These are phyloP conservation scores for Motacilla alba DNA, from an alignment of 2,113 vertebrate genomes.

Conservation along the genomic window DNA sequence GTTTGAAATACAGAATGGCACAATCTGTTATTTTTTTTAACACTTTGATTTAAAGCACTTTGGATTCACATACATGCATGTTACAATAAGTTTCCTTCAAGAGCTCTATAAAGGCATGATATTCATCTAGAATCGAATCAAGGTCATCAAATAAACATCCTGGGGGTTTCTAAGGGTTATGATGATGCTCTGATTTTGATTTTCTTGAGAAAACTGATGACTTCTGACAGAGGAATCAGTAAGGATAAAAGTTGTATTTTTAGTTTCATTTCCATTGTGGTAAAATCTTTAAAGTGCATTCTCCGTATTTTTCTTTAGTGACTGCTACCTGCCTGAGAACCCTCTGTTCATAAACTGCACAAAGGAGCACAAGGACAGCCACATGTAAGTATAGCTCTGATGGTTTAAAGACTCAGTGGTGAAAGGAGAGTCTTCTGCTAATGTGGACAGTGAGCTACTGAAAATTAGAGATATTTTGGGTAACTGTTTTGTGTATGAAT, in stretches of 20 bases:
- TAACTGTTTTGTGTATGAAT: neutral
- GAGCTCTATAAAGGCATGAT: neutral
- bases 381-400: slow-evolving; percentile 47
- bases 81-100: neutral
- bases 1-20: neutral
- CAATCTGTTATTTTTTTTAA: neutral
- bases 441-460: neutral
- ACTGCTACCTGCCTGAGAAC: slow-evolving; percentile 74
- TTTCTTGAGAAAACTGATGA: neutral
- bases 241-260: neutral
- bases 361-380: neutral
- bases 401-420: neutral
- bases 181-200: neutral
- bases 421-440: neutral
- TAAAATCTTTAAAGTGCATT: neutral
- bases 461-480: neutral
- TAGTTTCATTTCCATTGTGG: neutral
- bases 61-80: neutral
- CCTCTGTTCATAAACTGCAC: slow-evolving; percentile 76
- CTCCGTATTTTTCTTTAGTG: slow-evolving; percentile 53
- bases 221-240: neutral
- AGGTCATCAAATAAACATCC: neutral
- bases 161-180: neutral
- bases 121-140: neutral
- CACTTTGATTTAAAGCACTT: neutral